These are phyloP conservation scores for Leucopsar rothschildi DNA, from an alignment of 2,113 vertebrate species.

Conservation along the genomic window DNA sequence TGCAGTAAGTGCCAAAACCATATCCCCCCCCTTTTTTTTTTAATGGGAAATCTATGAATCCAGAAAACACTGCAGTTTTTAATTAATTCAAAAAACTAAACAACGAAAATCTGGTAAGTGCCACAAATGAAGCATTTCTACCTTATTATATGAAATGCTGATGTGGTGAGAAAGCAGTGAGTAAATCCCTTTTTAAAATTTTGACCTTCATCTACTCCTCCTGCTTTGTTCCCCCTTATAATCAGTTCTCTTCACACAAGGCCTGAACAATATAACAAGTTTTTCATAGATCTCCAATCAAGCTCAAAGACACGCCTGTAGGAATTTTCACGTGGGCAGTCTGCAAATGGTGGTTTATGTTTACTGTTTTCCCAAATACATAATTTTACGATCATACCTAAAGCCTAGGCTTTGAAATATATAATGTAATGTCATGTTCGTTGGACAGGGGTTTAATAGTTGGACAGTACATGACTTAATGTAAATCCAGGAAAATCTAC, in stretches of 20 bases:
- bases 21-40: not conserved
- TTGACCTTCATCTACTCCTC: not conserved
- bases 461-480: not conserved
- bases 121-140: not conserved
- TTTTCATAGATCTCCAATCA: not conserved
- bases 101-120: not conserved
- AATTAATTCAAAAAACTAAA: slow-evolving; percentile 19
- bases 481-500: not conserved
- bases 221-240: not conserved
- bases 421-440: not conserved
- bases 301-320: not conserved
- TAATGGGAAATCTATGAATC: not conserved
- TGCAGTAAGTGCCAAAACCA: not conserved
- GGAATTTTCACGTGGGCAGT: not conserved
- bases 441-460: not conserved
- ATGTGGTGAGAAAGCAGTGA: not conserved
- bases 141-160: not conserved
- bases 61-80: not conserved
- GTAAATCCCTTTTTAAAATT: not conserved
- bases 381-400: not conserved
- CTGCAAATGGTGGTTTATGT: not conserved
- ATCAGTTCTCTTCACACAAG: not conserved
- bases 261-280: not conserved
- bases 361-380: not conserved
- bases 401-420: not conserved